phyloP scores from a whole-genome alignment of 2,797 vertebrate genomes.

The Agapornis canus region DNA sequence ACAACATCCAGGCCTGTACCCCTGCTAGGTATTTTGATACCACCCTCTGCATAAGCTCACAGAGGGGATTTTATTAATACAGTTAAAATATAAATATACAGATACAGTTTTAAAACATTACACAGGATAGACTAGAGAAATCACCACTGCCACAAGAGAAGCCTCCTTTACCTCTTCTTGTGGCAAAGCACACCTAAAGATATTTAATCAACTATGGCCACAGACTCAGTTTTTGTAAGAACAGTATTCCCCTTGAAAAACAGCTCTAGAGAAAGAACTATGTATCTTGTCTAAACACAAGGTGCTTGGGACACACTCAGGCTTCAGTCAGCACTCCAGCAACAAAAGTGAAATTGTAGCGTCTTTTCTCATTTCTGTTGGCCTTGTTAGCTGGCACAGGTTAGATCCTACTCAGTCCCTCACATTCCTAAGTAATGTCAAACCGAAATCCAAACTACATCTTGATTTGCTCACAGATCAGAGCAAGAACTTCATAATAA shows the following conservation, averaged over 20 bases:
- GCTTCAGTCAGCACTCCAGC: not conserved
- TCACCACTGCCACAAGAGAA: not conserved
- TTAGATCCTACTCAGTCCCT: not conserved
- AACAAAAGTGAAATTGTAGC: not conserved
- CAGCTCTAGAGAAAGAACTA: not conserved
- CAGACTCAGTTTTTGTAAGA: not conserved
- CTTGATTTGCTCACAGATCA: not conserved
- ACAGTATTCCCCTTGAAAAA: not conserved
- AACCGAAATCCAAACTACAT: not conserved
- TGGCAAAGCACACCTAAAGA: not conserved
- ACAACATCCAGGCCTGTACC: rapidly evolving
- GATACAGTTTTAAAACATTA: not conserved
- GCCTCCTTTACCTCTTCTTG: not conserved
- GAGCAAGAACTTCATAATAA: not conserved
- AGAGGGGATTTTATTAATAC: not conserved
- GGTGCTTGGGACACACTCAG: not conserved
- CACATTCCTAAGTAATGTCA: not conserved
- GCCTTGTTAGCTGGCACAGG: not conserved
- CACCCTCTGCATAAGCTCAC: not conserved
- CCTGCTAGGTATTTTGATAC: too few relatives aligned
- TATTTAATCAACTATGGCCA: not conserved
- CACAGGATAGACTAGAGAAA: rapidly evolving
- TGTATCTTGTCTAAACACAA: not conserved
- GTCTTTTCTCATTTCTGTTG: not conserved
- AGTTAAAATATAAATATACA: not conserved